Percentiles rank a stretch among this genome's conserved stretches.
These are phyloP conservation scores for Ancistrus triradiatus DNA, from an alignment of 2,113 vertebrate genomes.

Conservation along the genomic window DNA sequence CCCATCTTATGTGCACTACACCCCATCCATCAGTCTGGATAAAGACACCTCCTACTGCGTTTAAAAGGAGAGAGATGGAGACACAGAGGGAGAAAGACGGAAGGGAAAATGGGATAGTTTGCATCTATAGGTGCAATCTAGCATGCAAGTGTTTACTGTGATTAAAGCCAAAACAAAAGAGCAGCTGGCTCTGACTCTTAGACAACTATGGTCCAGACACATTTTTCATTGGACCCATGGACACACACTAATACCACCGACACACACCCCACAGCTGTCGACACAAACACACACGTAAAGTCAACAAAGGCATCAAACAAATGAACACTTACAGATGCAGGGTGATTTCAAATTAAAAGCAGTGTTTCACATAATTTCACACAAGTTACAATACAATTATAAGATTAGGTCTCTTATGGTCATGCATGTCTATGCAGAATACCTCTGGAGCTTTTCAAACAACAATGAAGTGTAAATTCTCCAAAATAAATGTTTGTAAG, in stretches of 20 bases:
- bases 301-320: not conserved
- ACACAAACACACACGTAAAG: not conserved
- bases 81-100: not conserved
- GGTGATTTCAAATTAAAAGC: not conserved
- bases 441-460: constrained; percentile 13
- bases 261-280: constrained; percentile 28
- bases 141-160: constrained; percentile 39
- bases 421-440: not conserved
- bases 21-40: constrained; percentile 50
- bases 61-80: constrained; percentile 20
- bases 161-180: constrained; percentile 62
- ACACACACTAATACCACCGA: constrained; percentile 41
- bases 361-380: not conserved
- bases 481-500: constrained; percentile 27
- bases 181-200: constrained; percentile 69
- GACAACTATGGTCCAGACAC: constrained; percentile 57
- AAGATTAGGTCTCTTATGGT: too few relatives aligned
- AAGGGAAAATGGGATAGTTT: constrained; percentile 11
- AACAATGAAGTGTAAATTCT: not conserved
- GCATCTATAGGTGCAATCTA: constrained; percentile 40
- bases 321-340: too few relatives aligned
- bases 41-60: constrained; percentile 39
- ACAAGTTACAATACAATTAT: not conserved
- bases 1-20: constrained; percentile 29
- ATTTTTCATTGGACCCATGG: constrained; percentile 25